These are phyloP conservation scores for Galeopsomyia nigrocyanea DNA, from an alignment of 2,888 invertebrate genomes.

Conservation along the genomic window DNA sequence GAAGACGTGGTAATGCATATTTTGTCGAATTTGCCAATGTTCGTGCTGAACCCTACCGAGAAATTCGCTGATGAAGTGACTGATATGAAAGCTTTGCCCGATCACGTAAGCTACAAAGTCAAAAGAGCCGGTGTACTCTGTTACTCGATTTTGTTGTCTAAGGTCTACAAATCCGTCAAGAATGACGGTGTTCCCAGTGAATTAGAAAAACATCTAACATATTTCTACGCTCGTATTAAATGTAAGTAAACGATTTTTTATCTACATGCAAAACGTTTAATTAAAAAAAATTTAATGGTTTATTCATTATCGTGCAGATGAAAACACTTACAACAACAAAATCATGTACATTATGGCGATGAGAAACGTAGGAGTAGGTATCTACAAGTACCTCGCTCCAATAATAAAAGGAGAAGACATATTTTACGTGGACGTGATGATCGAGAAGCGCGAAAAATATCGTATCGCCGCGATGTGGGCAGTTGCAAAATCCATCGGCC, in stretches of 20 bases:
- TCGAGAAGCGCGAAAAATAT: slow-evolving; percentile 60
- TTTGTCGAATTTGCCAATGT: slow-evolving; percentile 67
- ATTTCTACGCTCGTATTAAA: slow-evolving; percentile 53
- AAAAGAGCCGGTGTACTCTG: slow-evolving; percentile 66
- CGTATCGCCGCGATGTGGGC: slow-evolving; percentile 68
- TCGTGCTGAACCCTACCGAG: slow-evolving; percentile 66
- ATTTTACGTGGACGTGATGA: slow-evolving; percentile 47
- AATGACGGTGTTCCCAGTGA: slow-evolving; percentile 32
- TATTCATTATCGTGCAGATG: slow-evolving; percentile 49
- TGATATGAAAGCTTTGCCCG: slow-evolving; percentile 57
- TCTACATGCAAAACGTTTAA: slow-evolving; percentile 54
- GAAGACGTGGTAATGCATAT: slow-evolving; percentile 59
- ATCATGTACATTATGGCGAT: slow-evolving; percentile 69
- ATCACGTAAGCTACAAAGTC: slow-evolving; percentile 54
- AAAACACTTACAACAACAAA: slow-evolving; percentile 61
- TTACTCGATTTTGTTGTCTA: slow-evolving; percentile 68
- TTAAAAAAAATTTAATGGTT: not conserved
- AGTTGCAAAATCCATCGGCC: slow-evolving; percentile 57
- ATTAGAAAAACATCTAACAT: slow-evolving; percentile 58
- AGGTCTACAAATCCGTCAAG: slow-evolving; percentile 54
- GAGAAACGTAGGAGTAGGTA: slow-evolving; percentile 67
- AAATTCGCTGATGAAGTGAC: slow-evolving; percentile 64
- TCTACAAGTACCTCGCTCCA: slow-evolving; percentile 66
- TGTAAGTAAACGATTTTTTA: slow-evolving; percentile 21
- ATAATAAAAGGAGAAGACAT: slow-evolving; percentile 64